Base-by-base conservation (phyloP, 1,140 invertebrate species). In the Drosophila eugracilis region DNA sequence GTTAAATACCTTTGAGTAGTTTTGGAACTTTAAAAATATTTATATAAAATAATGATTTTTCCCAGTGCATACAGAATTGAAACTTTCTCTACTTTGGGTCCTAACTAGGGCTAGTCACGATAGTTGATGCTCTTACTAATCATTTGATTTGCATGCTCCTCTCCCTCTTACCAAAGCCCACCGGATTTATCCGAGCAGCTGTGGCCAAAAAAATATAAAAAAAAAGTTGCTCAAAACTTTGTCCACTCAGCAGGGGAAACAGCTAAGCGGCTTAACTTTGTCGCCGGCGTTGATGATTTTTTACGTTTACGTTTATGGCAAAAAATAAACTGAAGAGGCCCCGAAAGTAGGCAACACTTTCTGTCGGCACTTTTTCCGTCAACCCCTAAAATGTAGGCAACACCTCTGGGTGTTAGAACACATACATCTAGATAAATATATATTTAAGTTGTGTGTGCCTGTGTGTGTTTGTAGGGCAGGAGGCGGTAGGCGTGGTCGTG, bases 181-280 rank as follows among this genome's bases (percentile, higher is more conserved):
- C 19, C 5, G 45, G 39, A 49, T 42, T 41, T 49, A 57, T 48
- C 22, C 28, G 22, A 50, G 57, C 76, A 79, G 52, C 63, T 79
- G 76, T 63, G 48, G 37, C 58, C 10, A 3, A 12, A 7, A 30
- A 12, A 36, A 3, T 9, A 7, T 9, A 12, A 36, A 30, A 42
- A 65, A 55, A 74, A 74, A 63, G 58, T 73, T 74, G 32, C n/a
- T 5, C 62, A 47, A 78, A 85, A 86, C 63, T 85, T 85, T 86
- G 84, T 70, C 62, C 77, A 86, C 81, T 85, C 81, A 85, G 81
- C 81, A 86, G 48, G 47, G 65, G 81, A 74, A 73, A 73, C 62
- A 21, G 63, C 74, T 88, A 86, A 86, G 81, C 81, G 59, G 81
- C 81, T 86, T 86, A 85, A 85, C 67, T 85, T 81, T 75, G 80